Conservation (phyloP, 2,888 invertebrate genomes). For the Periphyllus acericola region DNA sequence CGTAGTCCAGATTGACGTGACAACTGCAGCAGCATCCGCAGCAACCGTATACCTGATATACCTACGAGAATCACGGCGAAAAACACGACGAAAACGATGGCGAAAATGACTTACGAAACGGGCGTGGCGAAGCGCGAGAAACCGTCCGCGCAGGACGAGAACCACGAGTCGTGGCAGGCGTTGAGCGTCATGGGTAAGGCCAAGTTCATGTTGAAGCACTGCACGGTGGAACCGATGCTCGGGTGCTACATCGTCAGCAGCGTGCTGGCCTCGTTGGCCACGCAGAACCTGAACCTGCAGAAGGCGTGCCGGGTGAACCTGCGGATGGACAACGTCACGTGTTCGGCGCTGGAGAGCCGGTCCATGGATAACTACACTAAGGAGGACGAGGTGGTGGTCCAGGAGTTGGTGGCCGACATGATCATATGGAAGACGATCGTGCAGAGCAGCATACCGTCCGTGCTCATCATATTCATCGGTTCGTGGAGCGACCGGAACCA, state of each 20-base stretch:
- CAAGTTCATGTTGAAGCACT: conserved; percentile 72
- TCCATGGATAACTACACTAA: conserved; percentile 75
- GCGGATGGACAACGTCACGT: conserved; percentile 77
- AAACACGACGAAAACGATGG: no score
- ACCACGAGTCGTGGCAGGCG: conserved; percentile 36
- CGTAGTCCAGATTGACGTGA: background rate
- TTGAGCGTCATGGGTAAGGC: conserved; percentile 52
- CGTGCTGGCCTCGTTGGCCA: conserved; percentile 77
- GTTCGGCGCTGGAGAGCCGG: conserved; percentile 79
- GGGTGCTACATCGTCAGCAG: conserved; percentile 78
- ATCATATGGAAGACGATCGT: conserved; percentile 87
- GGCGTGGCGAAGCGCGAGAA: conserved; percentile 25
- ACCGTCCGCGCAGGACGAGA: background rate
- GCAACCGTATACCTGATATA: no score
- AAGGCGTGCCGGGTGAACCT: conserved; percentile 88
- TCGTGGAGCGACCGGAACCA: conserved; percentile 74
- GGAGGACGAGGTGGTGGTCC: conserved; percentile 74
- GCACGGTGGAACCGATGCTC: conserved; percentile 81
- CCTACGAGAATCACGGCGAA: no score
- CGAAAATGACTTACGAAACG: conserved; percentile 48
- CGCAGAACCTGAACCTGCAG: conserved; percentile 85
- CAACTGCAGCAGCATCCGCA: background rate
- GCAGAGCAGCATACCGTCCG: conserved; percentile 84
- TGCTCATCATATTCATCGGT: conserved; percentile 83
- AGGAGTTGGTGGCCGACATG: conserved; percentile 81